phyloP scores from a whole-genome alignment of 2,113 vertebrate species.

The Erpornis zantholeuca region DNA sequence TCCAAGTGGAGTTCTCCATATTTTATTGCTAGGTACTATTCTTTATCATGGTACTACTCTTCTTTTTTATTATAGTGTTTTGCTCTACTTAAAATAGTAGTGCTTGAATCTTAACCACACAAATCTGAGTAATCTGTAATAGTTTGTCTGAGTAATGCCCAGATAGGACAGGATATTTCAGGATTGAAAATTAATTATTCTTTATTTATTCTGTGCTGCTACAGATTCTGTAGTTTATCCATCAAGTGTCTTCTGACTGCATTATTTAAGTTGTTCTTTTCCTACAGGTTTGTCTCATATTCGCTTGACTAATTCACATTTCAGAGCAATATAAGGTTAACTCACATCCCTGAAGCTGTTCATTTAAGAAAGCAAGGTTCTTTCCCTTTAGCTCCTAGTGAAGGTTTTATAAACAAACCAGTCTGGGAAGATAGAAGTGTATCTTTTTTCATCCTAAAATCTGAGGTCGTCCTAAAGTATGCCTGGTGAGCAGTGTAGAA shows the following conservation, averaged over 20 bases:
- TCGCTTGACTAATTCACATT: neutral
- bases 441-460: neutral
- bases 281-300: neutral
- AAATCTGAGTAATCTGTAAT: too few species aligned
- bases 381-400: neutral
- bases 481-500: neutral
- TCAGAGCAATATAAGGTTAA: neutral
- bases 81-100: neutral
- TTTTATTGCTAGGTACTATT: neutral
- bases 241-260: neutral
- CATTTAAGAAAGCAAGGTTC: neutral
- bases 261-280: neutral
- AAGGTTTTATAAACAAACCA: neutral
- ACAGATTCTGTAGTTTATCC: neutral
- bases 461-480: neutral
- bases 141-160: neutral
- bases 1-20: neutral
- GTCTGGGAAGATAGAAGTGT: neutral
- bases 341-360: neutral
- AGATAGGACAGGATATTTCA: neutral
- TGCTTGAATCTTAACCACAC: neutral
- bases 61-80: neutral
- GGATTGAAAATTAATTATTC: neutral
- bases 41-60: neutral
- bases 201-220: neutral